Base-by-base conservation (phyloP, 1,140 invertebrate species). In the Drosophila kohkoa region DNA sequence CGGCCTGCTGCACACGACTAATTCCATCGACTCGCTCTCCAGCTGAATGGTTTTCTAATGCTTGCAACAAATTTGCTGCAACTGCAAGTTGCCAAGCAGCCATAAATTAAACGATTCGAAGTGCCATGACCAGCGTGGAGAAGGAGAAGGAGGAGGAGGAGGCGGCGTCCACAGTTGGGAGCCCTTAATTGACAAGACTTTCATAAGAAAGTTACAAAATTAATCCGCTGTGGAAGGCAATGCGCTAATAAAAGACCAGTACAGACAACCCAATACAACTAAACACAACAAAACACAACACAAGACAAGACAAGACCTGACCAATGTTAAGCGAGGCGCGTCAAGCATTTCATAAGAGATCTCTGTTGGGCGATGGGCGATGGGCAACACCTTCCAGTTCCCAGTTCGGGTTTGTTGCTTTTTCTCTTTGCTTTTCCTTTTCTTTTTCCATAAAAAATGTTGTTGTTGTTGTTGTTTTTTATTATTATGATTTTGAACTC, bases 171-270 rank as follows among this genome's bases (percentile, higher is more conserved):
- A 25, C 8, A 38, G 35, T 38, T 38, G 35, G 35, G 6, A 62
- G 65, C 65, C 71, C 71, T 74, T 74, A 74, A 73, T 74, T 69
- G 71, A 57, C 38, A 35, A 20, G 65, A 69, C 71, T 74, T 69
- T 74, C 71, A 69, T 74, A 74, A 74, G 65, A 74, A 69, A 74
- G 71, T 74, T 74, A 74, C 71, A 62, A 69, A 69, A 74, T 55
- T 30, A 74, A 74, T 74, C 57, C 55, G 41, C 11, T 45, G 54
- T 3, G 11, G 15, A 51, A 46, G 43, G 62, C 52, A 65, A 66
- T 41, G 55, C 55, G 64, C 68, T 52, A 68, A 67, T 73, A 52
- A 58, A 60, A 59, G 55, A 51, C 49, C 20, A 25, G 41, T 13
- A 25, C 41, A 43, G 41, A 30, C 20, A 25, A 25, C 20, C 20